Evolutionary conservation across 1,140 invertebrate genomes (phyloP).

Genomic region (Aphelinus atriplicis): DNA sequence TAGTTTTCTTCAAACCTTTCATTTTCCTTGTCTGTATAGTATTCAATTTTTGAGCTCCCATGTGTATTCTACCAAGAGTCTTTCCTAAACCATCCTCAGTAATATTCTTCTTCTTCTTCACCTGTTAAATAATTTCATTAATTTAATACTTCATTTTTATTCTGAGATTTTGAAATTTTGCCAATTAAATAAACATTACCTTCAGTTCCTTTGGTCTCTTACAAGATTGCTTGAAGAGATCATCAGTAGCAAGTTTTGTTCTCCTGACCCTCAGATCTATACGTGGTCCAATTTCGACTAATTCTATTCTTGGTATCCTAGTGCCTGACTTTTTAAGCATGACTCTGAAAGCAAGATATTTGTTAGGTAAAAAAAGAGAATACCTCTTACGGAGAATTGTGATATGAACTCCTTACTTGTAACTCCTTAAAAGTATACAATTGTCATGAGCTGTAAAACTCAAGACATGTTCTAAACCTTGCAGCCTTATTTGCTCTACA

Average conservation of each 20-base stretch:
- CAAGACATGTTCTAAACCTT: conserved; percentile 93
- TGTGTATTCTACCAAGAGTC: conserved; percentile 90
- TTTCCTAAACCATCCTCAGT: conserved; percentile 87
- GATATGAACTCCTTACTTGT: conserved; percentile 68
- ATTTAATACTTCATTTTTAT: conserved; percentile 21
- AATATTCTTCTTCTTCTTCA: conserved; percentile 92
- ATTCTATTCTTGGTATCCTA: conserved; percentile 86
- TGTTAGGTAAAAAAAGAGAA: not conserved
- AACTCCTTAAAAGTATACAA: conserved; percentile 86
- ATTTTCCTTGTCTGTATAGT: conserved; percentile 93
- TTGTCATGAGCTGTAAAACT: conserved; percentile 87
- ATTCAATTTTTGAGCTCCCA: conserved; percentile 88
- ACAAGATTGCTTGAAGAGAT: conserved; percentile 88
- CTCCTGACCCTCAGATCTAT: conserved; percentile 87
- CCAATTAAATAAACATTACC: conserved; percentile 58
- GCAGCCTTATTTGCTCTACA: conserved; percentile 82
- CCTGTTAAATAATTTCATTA: conserved; percentile 51
- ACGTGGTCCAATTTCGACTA: conserved; percentile 95
- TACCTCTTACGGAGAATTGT: not conserved
- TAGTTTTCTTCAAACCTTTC: conserved; percentile 87
- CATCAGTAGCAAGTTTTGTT: conserved; percentile 88
- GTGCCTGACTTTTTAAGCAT: conserved; percentile 91
- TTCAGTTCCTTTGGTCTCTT: conserved; percentile 86
- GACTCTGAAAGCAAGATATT: conserved; percentile 69
- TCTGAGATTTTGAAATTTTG: conserved; percentile 29